Percentiles rank a stretch among this genome's conserved stretches.
Evolutionary conservation across 2,888 invertebrate genomes (phyloP).

Genomic region (Drosophila putrida): DNA sequence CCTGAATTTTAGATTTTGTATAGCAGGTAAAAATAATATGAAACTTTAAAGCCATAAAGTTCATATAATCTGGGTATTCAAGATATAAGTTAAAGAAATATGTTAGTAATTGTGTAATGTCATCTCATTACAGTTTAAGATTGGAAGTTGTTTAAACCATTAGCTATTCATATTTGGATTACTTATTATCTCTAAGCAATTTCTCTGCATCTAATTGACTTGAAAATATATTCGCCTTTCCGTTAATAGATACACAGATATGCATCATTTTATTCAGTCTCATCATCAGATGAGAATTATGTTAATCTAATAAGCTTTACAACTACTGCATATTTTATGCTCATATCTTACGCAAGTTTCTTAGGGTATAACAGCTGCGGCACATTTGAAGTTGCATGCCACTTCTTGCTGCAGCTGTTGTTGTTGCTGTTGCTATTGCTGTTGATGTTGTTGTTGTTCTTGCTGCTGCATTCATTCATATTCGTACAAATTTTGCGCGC

Average conservation of each 20-base stretch:
- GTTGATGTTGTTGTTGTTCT: constrained; percentile 33
- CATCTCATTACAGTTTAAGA: not conserved
- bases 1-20: too few relatives aligned
- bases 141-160: not conserved
- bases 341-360: not conserved
- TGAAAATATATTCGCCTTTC: not conserved
- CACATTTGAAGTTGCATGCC: constrained; percentile 13
- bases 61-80: too few relatives aligned
- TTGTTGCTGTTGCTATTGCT: constrained; percentile 20
- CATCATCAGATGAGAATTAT: constrained; percentile 4
- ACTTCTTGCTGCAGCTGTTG: constrained; percentile 4
- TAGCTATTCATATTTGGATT: not conserved
- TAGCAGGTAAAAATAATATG: too few relatives aligned
- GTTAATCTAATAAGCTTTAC: constrained; percentile 1
- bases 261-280: constrained; percentile 5
- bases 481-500: constrained; percentile 82
- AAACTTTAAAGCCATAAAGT: too few relatives aligned
- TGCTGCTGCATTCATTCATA: constrained; percentile 76
- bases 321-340: constrained; percentile 17
- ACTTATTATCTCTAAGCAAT: not conserved
- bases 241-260: constrained; percentile 1
- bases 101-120: too few relatives aligned
- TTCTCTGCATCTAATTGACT: constrained; percentile 1
- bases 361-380: constrained; percentile 47
- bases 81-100: too few relatives aligned